Evolutionary conservation across 1,140 invertebrate genomes (phyloP), one percentile per base, ranked within the genome.

Genomic region (Parapsyche elsis): DNA sequence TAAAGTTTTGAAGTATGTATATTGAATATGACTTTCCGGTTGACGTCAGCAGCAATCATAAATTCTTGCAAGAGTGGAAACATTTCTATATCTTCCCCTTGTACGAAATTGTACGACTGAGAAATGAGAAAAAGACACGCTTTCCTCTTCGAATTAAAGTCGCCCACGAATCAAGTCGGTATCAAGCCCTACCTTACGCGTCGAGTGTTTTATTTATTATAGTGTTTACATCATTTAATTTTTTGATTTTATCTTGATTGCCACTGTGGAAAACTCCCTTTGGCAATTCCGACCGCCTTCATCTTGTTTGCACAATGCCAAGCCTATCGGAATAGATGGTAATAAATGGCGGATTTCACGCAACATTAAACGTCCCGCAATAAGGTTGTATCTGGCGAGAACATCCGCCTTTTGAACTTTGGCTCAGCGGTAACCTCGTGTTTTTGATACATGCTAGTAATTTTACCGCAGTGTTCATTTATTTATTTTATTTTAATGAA

Each of bases 271-370:
- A 21, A 61, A 21, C 21, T 61, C 7, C 57, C 16, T 61, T 9
- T 61, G 2, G 30, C 30, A 7, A 61, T 19, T 16, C 57, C 21
- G 16, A 19, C 19, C n/a, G 57, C 57, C 19, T 19, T 61, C 30
- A 38, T 61, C 21, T 19, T 53, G 2, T 19, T 19, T 21, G 57
- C 57, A 19, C 57, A 9, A 9, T 61, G 57, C 57, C 19, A 61
- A 61, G 57, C 57, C 57, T 61, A 61, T 61, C 19, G 57, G 57
- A 61, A 61, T 61, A 61, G 57, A 61, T 61, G 57, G 57, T 61
- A 61, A 61, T 61, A 61, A 61, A 61, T 61, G 57, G 57, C 57
- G 57, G 57, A 61, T 61, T 61, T 61, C 57, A 61, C 57, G 57
- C 57, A 61, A 61, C 57, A 61, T 61, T 61, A 61, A 61, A 61